These are phyloP conservation scores for Coecobrya sp. DNA, from an alignment of 2,888 invertebrate genomes.

Conservation along the genomic window DNA sequence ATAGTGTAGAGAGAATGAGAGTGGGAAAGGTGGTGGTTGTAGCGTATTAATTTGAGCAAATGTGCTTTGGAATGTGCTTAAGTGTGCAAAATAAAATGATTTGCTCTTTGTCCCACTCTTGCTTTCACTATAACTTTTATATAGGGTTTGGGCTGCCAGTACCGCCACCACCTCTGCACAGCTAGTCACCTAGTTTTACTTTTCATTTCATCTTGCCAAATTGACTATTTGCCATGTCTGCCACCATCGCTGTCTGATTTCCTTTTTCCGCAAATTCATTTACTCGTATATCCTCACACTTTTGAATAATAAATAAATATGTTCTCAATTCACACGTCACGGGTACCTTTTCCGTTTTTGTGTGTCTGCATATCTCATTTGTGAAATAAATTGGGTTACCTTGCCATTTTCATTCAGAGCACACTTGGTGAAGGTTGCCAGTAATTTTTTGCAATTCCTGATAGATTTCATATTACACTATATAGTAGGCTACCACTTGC, in stretches of 20 bases:
- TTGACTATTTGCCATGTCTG: background rate
- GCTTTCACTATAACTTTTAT: too few relatives aligned
- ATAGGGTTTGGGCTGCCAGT: too few relatives aligned
- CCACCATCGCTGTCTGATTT: background rate
- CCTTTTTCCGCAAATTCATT: background rate
- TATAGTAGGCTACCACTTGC: too few relatives aligned
- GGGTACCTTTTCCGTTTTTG: background rate
- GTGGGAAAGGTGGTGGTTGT: background rate
- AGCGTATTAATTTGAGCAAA: constrained; percentile 18
- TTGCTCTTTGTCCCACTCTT: background rate
- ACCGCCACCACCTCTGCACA: too few relatives aligned
- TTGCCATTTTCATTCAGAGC: constrained; percentile 1
- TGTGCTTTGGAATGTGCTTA: background rate
- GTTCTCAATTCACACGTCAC: background rate
- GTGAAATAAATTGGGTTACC: background rate
- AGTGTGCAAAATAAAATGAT: too few relatives aligned
- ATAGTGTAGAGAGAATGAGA: background rate
- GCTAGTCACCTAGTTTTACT: background rate
- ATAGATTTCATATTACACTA: constrained; percentile 15
- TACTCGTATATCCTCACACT: background rate
- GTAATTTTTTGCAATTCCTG: constrained; percentile 22
- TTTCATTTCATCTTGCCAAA: background rate
- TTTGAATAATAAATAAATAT: constrained; percentile 11
- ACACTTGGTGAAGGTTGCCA: constrained; percentile 11
- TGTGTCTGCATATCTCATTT: background rate